phyloP scores from a whole-genome alignment of 2,113 vertebrate species.

The Tylochromis polylepis region DNA sequence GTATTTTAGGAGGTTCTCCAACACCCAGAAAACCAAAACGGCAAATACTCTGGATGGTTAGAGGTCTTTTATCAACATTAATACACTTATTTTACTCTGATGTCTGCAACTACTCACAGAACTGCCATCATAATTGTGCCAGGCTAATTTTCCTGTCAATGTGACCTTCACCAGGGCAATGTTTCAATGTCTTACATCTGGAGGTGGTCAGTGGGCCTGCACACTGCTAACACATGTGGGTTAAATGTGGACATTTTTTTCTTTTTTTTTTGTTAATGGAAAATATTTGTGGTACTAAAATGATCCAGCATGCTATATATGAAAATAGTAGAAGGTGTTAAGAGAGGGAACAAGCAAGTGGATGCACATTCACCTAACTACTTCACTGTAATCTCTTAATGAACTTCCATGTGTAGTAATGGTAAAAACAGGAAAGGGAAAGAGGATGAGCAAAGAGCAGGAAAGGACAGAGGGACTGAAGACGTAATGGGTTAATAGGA shows the following conservation, averaged over 20 bases:
- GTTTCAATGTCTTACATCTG: neutral
- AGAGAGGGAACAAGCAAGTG: neutral
- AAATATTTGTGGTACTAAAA: neutral
- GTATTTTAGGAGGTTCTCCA: neutral
- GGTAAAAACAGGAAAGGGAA: slow-evolving; percentile 5
- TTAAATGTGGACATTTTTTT: neutral
- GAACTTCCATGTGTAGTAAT: slow-evolving; percentile 49
- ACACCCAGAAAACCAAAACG: neutral
- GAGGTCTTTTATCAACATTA: neutral
- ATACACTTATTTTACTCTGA: neutral
- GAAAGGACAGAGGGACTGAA: neutral
- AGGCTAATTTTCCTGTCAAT: neutral
- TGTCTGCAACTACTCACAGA: neutral
- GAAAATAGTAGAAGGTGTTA: slow-evolving; percentile 3
- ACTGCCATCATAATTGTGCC: neutral
- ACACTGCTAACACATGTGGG: neutral
- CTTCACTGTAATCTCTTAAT: slow-evolving; percentile 64
- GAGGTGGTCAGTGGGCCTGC: neutral
- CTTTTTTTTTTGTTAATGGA: neutral
- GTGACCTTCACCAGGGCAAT: neutral
- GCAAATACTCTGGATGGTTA: fast-evolving
- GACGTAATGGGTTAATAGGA: neutral
- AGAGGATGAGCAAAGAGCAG: neutral
- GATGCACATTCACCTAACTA: slow-evolving; percentile 26
- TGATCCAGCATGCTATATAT: neutral